A percentile compares a stretch with the other conserved stretches of the same genome.
These are phyloP conservation scores for Mesorhabditis sp. DNA, from an alignment of 2,888 invertebrate genomes.

Conservation along the genomic window DNA sequence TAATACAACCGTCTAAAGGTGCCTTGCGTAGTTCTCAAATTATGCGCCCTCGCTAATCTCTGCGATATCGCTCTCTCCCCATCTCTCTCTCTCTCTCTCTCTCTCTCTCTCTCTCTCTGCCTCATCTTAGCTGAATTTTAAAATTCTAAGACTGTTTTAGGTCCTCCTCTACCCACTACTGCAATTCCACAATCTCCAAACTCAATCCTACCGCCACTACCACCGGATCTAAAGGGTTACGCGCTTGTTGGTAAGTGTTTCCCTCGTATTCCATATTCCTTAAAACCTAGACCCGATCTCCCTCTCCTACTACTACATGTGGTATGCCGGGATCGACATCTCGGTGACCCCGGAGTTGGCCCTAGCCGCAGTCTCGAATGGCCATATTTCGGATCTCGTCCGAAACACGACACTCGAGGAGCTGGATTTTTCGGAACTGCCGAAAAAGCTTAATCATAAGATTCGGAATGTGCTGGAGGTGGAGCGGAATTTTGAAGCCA, in stretches of 20 bases:
- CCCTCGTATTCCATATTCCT: background rate
- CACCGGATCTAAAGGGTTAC: conserved; percentile 31
- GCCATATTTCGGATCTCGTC: conserved; percentile 25
- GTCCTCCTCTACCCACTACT: conserved; percentile 59
- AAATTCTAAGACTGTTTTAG: conserved; percentile 13
- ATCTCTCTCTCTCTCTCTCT: too few relatives aligned
- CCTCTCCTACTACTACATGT: conserved; percentile 41
- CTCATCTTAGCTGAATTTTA: too few relatives aligned
- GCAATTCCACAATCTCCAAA: conserved; percentile 58
- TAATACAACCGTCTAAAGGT: background rate
- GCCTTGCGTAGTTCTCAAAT: too few relatives aligned
- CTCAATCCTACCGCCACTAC: conserved; percentile 51
- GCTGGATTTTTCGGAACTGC: background rate
- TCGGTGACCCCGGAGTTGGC: conserved; percentile 25
- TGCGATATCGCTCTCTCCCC: too few relatives aligned
- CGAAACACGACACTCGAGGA: background rate
- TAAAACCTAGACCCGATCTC: conserved; percentile 35
- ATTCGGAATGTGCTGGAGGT: background rate
- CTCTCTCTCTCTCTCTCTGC: too few relatives aligned
- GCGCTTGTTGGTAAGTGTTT: conserved; percentile 41
- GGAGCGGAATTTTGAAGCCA: background rate
- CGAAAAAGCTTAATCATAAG: background rate
- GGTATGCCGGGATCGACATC: conserved; percentile 37
- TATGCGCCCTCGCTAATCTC: too few relatives aligned
- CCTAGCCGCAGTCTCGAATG: conserved; percentile 33